Evolutionary conservation across 37 sponge, comb jelly and placozoan genomes (phyloP).

Genomic region (Aphrocallistes beatrix): DNA sequence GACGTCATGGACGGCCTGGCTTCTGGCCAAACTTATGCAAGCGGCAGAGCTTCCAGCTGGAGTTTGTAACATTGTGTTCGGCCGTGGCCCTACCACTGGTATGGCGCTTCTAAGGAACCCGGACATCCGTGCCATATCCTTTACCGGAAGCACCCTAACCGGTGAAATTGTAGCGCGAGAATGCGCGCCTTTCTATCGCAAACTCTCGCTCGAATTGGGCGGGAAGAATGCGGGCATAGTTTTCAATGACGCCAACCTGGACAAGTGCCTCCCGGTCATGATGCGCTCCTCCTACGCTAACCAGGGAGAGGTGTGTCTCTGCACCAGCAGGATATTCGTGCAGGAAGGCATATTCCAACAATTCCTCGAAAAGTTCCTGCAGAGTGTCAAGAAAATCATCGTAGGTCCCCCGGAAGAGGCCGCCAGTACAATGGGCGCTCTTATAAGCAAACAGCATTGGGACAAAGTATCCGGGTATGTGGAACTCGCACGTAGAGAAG

Average conservation of each 20-base stretch:
- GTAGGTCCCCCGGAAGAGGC: slow-evolving; percentile 63
- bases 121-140: slow-evolving; percentile 58
- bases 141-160: slow-evolving; percentile 68
- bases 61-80: slow-evolving; percentile 84
- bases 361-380: slow-evolving; percentile 56
- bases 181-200: slow-evolving; percentile 54
- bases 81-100: slow-evolving; percentile 62
- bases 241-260: slow-evolving; percentile 62
- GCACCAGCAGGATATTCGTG: slow-evolving; percentile 72
- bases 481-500: slow-evolving; percentile 52
- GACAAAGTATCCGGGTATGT: slow-evolving; percentile 65
- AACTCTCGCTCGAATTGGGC: slow-evolving; percentile 79
- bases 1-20: slow-evolving; percentile 79
- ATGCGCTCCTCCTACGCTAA: slow-evolving; percentile 59
- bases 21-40: slow-evolving; percentile 57
- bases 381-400: slow-evolving; percentile 50
- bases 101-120: slow-evolving; percentile 66
- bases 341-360: slow-evolving; percentile 53
- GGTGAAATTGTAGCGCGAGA: slow-evolving; percentile 43
- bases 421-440: slow-evolving; percentile 61
- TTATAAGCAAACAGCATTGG: slow-evolving; percentile 73
- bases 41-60: slow-evolving; percentile 71
- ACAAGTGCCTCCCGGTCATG: slow-evolving; percentile 66
- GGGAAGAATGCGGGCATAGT: slow-evolving; percentile 84
- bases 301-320: slow-evolving; percentile 85